These are phyloP conservation scores for Xiphophorus couchianus DNA, from an alignment of 2,113 vertebrate species.

Conservation along the genomic window DNA sequence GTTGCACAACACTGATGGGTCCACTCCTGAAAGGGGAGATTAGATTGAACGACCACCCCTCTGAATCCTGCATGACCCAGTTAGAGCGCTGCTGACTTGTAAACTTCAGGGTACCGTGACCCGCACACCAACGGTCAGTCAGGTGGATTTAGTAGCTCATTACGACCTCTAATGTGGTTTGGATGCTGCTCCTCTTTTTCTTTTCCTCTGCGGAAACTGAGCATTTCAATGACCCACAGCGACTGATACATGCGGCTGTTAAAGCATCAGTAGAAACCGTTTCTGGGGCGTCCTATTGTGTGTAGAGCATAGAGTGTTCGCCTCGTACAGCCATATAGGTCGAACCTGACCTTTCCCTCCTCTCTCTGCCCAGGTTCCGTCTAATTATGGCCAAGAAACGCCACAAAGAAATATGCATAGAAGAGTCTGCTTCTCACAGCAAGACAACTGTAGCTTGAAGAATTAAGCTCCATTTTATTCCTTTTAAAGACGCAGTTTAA, in stretches of 20 bases:
- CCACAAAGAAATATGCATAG: too few relatives aligned
- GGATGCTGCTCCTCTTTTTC: background rate
- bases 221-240: background rate
- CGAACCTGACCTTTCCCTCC: too few relatives aligned
- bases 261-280: background rate
- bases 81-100: background rate
- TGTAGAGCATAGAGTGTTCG: background rate
- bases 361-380: too few relatives aligned
- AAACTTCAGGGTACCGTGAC: background rate
- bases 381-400: background rate
- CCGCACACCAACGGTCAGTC: background rate
- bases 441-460: too few relatives aligned
- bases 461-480: too few relatives aligned
- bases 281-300: background rate
- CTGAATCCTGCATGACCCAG: background rate
- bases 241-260: background rate
- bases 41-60: background rate
- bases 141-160: background rate
- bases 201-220: background rate
- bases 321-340: background rate
- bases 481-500: too few relatives aligned
- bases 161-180: background rate
- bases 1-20: background rate
- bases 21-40: background rate
- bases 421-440: too few relatives aligned